phyloP scores from a whole-genome alignment of 2,113 vertebrate genomes.

The Electrona antarctica region DNA sequence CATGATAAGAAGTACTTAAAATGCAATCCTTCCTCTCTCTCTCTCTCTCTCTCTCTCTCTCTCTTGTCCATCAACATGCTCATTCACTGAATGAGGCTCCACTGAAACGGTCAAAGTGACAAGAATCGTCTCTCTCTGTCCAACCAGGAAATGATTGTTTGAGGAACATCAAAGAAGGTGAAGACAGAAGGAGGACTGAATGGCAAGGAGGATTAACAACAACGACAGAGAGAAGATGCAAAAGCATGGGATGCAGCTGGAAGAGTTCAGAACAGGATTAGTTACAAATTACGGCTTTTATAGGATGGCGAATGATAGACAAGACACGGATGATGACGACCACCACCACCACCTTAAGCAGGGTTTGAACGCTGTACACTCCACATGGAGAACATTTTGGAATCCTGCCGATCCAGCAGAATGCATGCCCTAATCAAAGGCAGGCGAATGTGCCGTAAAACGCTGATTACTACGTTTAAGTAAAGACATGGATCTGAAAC shows the following conservation, averaged over 20 bases:
- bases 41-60: not conserved
- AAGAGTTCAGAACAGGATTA: not conserved
- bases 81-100: not conserved
- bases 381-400: no score
- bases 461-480: no score
- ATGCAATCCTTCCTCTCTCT: not conserved
- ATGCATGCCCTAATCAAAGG: no score
- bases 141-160: not conserved
- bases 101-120: not conserved
- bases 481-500: no score
- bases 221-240: not conserved
- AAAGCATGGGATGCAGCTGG: not conserved
- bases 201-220: not conserved
- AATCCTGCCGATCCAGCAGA: no score
- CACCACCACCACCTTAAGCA: no score
- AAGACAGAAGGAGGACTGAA: not conserved
- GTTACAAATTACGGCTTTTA: no score
- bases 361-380: no score
- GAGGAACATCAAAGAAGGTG: not conserved
- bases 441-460: no score
- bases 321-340: no score
- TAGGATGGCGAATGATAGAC: no score
- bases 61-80: not conserved
- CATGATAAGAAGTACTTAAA: constrained; percentile 24
- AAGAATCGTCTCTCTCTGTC: not conserved